Conservation (phyloP, 2,888 invertebrate genomes). For the Callyntrura guangdongensis region DNA sequence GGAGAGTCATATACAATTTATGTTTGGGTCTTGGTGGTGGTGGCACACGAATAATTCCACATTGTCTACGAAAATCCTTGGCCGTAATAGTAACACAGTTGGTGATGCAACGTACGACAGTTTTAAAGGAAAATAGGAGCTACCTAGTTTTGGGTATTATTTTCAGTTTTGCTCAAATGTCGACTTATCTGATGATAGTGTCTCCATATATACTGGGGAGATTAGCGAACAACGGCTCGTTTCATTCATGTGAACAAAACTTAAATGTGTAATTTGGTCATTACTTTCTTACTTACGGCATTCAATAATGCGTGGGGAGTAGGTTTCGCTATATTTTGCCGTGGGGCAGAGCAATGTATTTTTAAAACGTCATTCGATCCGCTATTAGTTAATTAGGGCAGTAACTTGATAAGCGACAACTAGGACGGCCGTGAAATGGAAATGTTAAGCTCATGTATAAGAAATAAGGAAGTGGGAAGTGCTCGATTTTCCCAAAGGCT, state of each 20-base stretch:
- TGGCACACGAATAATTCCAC: too few relatives aligned
- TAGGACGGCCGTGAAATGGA: background rate
- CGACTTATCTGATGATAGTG: background rate
- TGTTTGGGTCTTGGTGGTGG: too few relatives aligned
- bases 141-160: too few relatives aligned
- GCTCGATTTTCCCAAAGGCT: background rate
- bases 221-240: background rate
- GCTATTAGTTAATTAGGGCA: constrained; percentile 61
- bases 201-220: too few relatives aligned
- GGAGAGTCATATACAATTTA: background rate
- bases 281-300: background rate
- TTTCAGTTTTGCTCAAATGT: background rate
- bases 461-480: background rate
- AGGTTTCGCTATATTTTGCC: background rate
- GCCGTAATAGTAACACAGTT: too few relatives aligned
- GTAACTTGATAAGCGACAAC: constrained; percentile 16
- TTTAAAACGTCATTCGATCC: constrained; percentile 49
- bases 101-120: too few relatives aligned
- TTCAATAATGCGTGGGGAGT: background rate
- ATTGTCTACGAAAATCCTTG: too few relatives aligned
- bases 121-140: too few relatives aligned
- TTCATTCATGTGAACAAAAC: background rate
- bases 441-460: background rate
- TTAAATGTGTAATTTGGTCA: constrained; percentile 43
- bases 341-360: background rate